These are phyloP conservation scores for Synanthedon formicaeformis DNA, from an alignment of 2,888 invertebrate species.

Conservation along the genomic window DNA sequence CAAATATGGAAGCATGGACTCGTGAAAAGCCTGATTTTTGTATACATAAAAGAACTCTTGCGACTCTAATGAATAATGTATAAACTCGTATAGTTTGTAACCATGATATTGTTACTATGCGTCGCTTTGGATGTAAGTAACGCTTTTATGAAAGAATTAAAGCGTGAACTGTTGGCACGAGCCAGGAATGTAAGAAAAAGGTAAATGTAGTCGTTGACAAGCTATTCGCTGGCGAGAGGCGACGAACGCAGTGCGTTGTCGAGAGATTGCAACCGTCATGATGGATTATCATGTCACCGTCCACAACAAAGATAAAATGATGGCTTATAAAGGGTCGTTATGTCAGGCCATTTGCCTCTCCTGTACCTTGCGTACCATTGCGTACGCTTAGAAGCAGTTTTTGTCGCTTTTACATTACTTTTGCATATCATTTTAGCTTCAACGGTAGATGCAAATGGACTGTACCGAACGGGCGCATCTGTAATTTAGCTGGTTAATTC, in stretches of 20 bases:
- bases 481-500: not conserved
- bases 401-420: not conserved
- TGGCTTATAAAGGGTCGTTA: not conserved
- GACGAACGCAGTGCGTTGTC: not conserved
- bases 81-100: no score
- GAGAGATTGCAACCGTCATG: not conserved
- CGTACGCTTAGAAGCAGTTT: not conserved
- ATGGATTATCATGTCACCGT: not conserved
- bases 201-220: not conserved
- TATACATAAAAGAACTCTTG: no score
- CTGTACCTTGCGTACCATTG: not conserved
- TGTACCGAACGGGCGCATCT: not conserved
- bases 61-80: no score
- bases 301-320: not conserved
- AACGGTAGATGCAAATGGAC: not conserved
- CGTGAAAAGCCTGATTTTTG: no score
- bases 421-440: not conserved
- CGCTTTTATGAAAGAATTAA: not conserved
- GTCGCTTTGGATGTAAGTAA: no score
- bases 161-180: slow-evolving; percentile 34
- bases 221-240: not conserved
- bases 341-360: not conserved
- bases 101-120: no score
- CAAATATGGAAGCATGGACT: no score
- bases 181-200: slow-evolving; percentile 14